Percentiles rank a stretch among this genome's conserved stretches.
These are phyloP conservation scores for Leptopilina myrica DNA, from an alignment of 2,888 invertebrate genomes.

Conservation along the genomic window DNA sequence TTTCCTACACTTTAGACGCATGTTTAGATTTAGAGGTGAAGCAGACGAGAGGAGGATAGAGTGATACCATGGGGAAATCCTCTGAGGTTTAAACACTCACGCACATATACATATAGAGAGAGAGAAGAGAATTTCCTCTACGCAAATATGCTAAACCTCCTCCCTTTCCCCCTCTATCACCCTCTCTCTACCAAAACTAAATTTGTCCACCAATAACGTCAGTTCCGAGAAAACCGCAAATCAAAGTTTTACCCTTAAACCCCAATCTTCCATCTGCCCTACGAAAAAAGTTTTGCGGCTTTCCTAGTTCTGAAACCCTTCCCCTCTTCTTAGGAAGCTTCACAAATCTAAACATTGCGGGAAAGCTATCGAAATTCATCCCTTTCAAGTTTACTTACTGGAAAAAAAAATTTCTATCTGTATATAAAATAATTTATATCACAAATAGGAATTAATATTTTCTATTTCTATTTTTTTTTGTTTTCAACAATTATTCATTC, in stretches of 20 bases:
- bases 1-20: constrained; percentile 32
- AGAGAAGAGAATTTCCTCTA: constrained; percentile 36
- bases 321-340: too few species aligned
- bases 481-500: too few species aligned
- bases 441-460: too few species aligned
- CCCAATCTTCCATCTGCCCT: constrained; percentile 17
- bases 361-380: neutral
- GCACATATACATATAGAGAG: constrained; percentile 7
- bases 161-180: too few species aligned
- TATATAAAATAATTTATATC: too few species aligned
- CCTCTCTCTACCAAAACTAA: constrained; percentile 12
- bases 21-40: constrained; percentile 25
- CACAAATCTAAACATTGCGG: neutral
- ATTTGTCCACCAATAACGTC: constrained; percentile 14
- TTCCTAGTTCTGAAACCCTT: too few species aligned
- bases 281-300: neutral
- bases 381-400: too few species aligned
- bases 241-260: constrained; percentile 41
- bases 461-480: too few species aligned
- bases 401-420: too few species aligned
- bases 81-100: constrained; percentile 16
- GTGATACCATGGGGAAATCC: constrained; percentile 21
- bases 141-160: constrained; percentile 14
- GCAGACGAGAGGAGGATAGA: neutral
- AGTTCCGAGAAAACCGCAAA: constrained; percentile 42